phyloP scores from a whole-genome alignment of 2,113 vertebrate species.

The Orthochromis indermauri region DNA sequence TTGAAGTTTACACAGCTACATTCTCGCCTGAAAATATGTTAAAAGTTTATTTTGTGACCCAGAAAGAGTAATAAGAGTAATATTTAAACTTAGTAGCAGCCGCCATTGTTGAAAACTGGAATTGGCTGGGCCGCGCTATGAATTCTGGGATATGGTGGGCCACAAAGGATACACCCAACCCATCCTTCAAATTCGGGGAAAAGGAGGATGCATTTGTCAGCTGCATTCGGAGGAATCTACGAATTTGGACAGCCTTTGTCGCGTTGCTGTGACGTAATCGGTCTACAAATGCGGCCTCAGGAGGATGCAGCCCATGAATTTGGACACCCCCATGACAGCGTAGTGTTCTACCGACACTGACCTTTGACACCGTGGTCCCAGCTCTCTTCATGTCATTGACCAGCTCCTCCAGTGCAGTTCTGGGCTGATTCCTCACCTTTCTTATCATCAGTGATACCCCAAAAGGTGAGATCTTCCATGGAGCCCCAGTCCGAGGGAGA shows the following conservation, averaged over 20 bases:
- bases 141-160: background rate
- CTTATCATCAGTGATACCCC: too few species aligned
- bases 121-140: background rate
- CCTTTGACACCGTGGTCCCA: too few species aligned
- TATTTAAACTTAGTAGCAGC: background rate
- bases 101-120: background rate
- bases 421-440: too few species aligned
- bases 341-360: too few species aligned
- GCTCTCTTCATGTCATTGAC: too few species aligned
- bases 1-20: background rate
- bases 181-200: background rate
- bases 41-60: background rate
- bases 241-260: background rate
- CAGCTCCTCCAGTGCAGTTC: too few species aligned
- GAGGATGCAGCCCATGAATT: background rate
- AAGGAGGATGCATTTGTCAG: background rate
- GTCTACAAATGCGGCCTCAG: background rate
- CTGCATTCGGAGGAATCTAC: background rate
- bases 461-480: too few species aligned
- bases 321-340: too few species aligned
- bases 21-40: background rate
- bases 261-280: background rate
- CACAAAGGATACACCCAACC: rapidly evolving
- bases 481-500: too few species aligned
- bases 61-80: background rate